phyloP scores from a whole-genome alignment of 1,140 invertebrate species.

The Zaprionus nigranus region DNA sequence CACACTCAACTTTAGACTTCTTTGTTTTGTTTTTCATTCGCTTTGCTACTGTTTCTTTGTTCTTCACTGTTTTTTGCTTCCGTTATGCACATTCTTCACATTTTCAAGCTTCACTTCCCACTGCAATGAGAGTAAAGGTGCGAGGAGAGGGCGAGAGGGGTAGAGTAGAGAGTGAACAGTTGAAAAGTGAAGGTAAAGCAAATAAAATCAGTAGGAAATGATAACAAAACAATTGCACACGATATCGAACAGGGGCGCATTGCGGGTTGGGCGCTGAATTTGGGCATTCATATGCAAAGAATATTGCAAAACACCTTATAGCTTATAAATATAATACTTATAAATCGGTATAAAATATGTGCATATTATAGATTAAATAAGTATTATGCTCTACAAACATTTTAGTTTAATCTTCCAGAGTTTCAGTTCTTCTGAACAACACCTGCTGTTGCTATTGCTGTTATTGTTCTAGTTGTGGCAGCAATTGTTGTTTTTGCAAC shows the following conservation, averaged over 20 bases:
- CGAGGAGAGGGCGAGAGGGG: neutral
- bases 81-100: constrained; percentile 35
- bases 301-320: too few species aligned
- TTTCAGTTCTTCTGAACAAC: neutral
- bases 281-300: neutral
- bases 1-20: neutral
- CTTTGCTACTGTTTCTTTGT: neutral
- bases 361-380: too few species aligned
- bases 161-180: neutral
- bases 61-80: constrained; percentile 17
- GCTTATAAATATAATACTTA: too few species aligned
- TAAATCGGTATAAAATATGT: too few species aligned
- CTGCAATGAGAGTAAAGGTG: neutral
- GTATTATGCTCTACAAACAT: too few species aligned
- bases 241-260: neutral
- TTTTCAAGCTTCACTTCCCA: constrained; percentile 8
- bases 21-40: neutral
- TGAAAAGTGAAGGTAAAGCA: constrained; percentile 32
- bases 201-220: constrained; percentile 17
- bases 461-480: neutral
- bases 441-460: neutral
- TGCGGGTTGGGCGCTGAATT: neutral
- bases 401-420: neutral
- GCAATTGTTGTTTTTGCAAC: neutral
- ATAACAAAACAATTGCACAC: neutral